phyloP scores from a whole-genome alignment of 2,888 invertebrate genomes.

The Anaspis maculata region DNA sequence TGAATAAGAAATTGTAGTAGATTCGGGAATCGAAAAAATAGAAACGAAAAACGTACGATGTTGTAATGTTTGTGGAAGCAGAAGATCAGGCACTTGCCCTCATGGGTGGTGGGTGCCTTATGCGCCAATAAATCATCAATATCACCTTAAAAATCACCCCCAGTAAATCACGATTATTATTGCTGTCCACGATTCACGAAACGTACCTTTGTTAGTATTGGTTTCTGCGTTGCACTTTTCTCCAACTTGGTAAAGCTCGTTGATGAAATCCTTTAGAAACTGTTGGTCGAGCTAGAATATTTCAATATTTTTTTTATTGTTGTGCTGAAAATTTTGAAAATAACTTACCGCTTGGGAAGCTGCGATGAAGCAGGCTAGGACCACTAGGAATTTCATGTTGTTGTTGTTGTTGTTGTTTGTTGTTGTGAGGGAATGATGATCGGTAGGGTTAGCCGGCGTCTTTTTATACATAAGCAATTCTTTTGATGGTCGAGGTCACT shows the following conservation, averaged over 20 bases:
- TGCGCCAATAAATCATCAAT: conserved; percentile 7
- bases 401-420: too few species aligned
- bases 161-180: not conserved
- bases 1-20: not conserved
- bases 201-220: conserved; percentile 8
- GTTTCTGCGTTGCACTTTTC: conserved; percentile 7
- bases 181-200: not conserved
- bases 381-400: conserved; percentile 18
- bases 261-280: conserved; percentile 7
- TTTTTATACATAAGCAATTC: conserved; percentile 8
- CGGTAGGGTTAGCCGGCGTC: too few species aligned
- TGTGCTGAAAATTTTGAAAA: not conserved
- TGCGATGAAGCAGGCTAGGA: conserved; percentile 11
- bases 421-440: too few species aligned
- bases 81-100: conserved; percentile 15
- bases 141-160: conserved; percentile 9
- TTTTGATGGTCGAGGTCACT: conserved; percentile 7
- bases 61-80: conserved; percentile 12
- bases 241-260: conserved; percentile 6
- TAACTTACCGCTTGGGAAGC: conserved; percentile 15
- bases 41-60: conserved; percentile 6
- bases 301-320: conserved; percentile 1
- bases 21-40: not conserved
- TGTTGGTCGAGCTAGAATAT: conserved; percentile 5
- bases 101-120: conserved; percentile 10